A percentile compares a stretch with the other conserved stretches of the same genome.
These are phyloP conservation scores for Venturia canescens DNA, from an alignment of 1,140 invertebrate genomes.

Conservation along the genomic window DNA sequence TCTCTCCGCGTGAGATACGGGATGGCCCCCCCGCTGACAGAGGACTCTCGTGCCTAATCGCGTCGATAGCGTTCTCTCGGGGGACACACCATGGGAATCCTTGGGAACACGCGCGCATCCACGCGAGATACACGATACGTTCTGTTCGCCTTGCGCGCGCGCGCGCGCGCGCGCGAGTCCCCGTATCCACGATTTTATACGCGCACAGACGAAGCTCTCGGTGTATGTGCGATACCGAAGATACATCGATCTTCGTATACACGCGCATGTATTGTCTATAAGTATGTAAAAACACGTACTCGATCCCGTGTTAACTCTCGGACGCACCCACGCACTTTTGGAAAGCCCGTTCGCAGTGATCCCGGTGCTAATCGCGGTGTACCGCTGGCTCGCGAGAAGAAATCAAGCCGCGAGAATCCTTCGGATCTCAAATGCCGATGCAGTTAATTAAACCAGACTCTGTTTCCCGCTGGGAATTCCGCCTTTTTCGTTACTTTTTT, in stretches of 20 bases:
- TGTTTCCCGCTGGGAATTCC: not conserved
- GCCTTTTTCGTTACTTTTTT: slow-evolving; percentile 6
- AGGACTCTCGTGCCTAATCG: slow-evolving; percentile 70
- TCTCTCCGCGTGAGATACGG: slow-evolving; percentile 52
- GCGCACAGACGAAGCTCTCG: not conserved
- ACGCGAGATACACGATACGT: slow-evolving; percentile 44
- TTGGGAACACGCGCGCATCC: slow-evolving; percentile 44
- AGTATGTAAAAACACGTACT: not conserved
- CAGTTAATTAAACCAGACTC: not conserved
- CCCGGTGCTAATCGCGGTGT: not conserved
- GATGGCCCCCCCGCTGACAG: slow-evolving; percentile 62
- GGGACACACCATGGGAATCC: slow-evolving; percentile 64
- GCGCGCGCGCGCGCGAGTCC: no score
- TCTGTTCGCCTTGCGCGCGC: not conserved
- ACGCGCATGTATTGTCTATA: not conserved
- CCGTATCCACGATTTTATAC: not conserved
- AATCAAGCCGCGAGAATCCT: slow-evolving; percentile 21
- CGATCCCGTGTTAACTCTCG: not conserved
- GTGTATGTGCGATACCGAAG: not conserved
- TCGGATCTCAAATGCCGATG: not conserved
- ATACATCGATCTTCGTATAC: not conserved
- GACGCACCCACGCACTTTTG: slow-evolving; percentile 25
- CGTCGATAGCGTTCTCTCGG: slow-evolving; percentile 46
- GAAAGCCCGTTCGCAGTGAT: slow-evolving; percentile 5
- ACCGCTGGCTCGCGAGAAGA: not conserved